Conservation (phyloP, 2,797 vertebrate genomes). For the Oreonectes daqikongensis region DNA sequence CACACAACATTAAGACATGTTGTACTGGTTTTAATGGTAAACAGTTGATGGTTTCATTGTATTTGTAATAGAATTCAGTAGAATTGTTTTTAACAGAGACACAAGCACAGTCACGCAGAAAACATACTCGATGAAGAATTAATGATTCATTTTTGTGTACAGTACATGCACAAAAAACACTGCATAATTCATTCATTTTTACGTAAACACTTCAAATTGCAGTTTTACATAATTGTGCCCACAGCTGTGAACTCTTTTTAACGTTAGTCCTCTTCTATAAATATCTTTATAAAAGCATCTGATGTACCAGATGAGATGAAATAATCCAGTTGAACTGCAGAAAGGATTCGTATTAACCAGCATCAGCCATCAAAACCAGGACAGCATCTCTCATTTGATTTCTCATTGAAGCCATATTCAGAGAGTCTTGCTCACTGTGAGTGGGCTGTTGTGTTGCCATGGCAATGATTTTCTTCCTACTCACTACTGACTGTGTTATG, state of each 20-base stretch:
- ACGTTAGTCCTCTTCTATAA: neutral
- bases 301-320: neutral
- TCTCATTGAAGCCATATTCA: conserved; percentile 59
- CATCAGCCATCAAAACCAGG: conserved; percentile 42
- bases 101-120: too few relatives aligned
- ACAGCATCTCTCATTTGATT: conserved; percentile 55
- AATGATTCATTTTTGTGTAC: neutral
- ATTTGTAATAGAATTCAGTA: too few relatives aligned
- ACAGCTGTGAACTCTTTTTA: conserved; percentile 32
- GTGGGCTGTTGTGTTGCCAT: conserved; percentile 65
- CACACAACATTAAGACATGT: too few relatives aligned
- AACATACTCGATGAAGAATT: neutral
- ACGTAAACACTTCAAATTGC: conserved; percentile 5
- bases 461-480: conserved; percentile 56
- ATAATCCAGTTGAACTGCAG: too few relatives aligned
- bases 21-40: too few relatives aligned
- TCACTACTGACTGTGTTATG: too few relatives aligned
- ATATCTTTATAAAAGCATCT: conserved; percentile 12
- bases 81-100: neutral
- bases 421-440: conserved; percentile 58
- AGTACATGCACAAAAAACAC: neutral
- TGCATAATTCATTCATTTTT: neutral
- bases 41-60: too few relatives aligned
- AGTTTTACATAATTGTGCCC: neutral
- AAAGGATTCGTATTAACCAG: conserved; percentile 23